A percentile compares a stretch with the other conserved stretches of the same genome.
Conservation (phyloP, 2,888 invertebrate species). For the Cyrtodaria siliqua region DNA sequence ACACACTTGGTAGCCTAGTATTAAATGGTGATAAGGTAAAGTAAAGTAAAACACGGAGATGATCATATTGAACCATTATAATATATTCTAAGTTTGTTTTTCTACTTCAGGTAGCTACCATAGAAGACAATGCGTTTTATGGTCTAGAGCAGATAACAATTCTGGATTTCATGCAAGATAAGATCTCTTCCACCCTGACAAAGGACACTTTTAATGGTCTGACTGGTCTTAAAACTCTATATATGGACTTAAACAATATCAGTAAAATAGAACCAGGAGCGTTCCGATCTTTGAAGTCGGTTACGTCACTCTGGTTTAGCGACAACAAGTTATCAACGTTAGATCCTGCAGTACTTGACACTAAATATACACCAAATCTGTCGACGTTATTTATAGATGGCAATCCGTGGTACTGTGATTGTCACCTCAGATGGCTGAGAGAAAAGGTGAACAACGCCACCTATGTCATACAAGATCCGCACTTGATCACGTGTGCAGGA, state of each 20-base stretch:
- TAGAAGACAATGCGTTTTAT: constrained; percentile 53
- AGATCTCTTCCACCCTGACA: constrained; percentile 53
- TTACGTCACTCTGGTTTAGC: constrained; percentile 34
- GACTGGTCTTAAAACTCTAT: constrained; percentile 38
- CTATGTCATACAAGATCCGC: constrained; percentile 42
- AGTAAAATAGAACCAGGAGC: constrained; percentile 43
- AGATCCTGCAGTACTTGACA: constrained; percentile 22
- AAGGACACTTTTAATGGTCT: constrained; percentile 59
- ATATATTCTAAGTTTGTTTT: not conserved
- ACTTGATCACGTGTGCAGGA: constrained; percentile 42
- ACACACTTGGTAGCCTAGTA: too few species aligned
- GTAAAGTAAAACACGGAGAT: too few species aligned
- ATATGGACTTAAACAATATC: constrained; percentile 37
- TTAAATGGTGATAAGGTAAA: too few species aligned
- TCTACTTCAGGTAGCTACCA: constrained; percentile 16
- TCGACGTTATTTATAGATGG: constrained; percentile 37
- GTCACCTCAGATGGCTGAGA: constrained; percentile 53
- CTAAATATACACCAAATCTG: constrained; percentile 23
- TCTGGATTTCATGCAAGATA: constrained; percentile 43
- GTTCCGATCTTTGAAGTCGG: constrained; percentile 22
- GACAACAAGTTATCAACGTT: constrained; percentile 42
- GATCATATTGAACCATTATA: too few species aligned
- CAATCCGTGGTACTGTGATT: constrained; percentile 61
- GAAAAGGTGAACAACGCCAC: constrained; percentile 40
- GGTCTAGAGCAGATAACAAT: constrained; percentile 31